These are phyloP conservation scores for Drosophila robusta DNA, from an alignment of 2,888 invertebrate genomes.

Conservation along the genomic window DNA sequence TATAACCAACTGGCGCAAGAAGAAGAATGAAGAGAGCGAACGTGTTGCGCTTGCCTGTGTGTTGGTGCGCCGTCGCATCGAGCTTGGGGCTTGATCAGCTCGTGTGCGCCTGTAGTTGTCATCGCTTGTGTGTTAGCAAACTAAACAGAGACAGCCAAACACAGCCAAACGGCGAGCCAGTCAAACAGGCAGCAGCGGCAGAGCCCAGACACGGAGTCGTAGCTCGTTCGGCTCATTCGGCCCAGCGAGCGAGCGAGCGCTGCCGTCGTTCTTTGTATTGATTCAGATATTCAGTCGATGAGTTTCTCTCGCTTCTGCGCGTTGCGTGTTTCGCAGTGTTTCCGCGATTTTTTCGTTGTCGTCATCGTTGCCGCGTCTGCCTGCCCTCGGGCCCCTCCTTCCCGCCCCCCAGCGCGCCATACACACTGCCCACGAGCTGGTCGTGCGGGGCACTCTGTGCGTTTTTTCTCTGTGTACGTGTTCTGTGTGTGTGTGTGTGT, in stretches of 20 bases:
- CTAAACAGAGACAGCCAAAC: conserved; percentile 46
- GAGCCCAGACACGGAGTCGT: conserved; percentile 23
- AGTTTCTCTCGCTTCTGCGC: conserved; percentile 85
- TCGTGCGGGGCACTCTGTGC: conserved; percentile 31
- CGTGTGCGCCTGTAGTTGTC: conserved; percentile 39
- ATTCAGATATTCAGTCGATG: conserved; percentile 81
- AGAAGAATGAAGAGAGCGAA: conserved; percentile 57
- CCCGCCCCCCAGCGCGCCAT: neutral
- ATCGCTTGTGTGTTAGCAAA: conserved; percentile 58
- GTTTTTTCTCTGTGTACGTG: conserved; percentile 22
- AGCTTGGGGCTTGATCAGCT: conserved; percentile 47
- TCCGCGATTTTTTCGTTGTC: conserved; percentile 78
- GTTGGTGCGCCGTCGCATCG: conserved; percentile 33
- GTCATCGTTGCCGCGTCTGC: conserved; percentile 62
- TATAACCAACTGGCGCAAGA: conserved; percentile 23
- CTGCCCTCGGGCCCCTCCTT: conserved; percentile 13
- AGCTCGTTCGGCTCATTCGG: conserved; percentile 16
- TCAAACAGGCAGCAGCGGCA: conserved; percentile 41
- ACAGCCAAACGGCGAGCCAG: conserved; percentile 39
- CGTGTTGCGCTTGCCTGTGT: conserved; percentile 28
- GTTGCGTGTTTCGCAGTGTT: conserved; percentile 81
- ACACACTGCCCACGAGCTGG: conserved; percentile 20
- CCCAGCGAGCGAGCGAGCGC: conserved; percentile 18
- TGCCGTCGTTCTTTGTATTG: conserved; percentile 71
- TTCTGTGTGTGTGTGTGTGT: conserved; percentile 23